These are phyloP conservation scores for Gobius niger DNA, from an alignment of 2,113 vertebrate species.

Conservation along the genomic window DNA sequence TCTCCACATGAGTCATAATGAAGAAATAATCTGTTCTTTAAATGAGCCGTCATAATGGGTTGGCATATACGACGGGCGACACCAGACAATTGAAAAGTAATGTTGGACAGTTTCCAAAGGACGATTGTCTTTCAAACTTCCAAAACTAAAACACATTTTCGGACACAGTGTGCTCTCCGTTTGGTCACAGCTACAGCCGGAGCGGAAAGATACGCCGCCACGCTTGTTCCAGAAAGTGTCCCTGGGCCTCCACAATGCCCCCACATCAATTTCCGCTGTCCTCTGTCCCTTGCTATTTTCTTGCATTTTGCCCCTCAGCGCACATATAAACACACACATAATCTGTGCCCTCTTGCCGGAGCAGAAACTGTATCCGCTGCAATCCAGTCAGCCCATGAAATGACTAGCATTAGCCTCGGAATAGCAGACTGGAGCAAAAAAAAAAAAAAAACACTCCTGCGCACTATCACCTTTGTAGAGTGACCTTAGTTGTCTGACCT, in stretches of 20 bases:
- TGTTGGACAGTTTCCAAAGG: constrained; percentile 20
- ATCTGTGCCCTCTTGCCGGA: constrained; percentile 54
- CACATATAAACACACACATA: constrained; percentile 52
- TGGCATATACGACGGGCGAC: neutral
- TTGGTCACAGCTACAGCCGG: constrained; percentile 45
- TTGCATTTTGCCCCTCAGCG: constrained; percentile 63
- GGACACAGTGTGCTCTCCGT: constrained; percentile 37
- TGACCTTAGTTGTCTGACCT: constrained; percentile 26
- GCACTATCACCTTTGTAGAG: neutral
- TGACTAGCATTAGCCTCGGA: constrained; percentile 66
- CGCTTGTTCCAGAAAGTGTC: constrained; percentile 20
- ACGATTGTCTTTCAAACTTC: constrained; percentile 22
- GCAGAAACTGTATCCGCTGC: constrained; percentile 62
- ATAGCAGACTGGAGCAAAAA: constrained; percentile 41
- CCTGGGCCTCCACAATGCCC: constrained; percentile 45
- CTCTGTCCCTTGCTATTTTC: constrained; percentile 60
- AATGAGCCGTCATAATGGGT: neutral
- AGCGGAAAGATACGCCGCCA: constrained; percentile 27
- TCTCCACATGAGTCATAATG: no score
- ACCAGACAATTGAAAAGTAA: constrained; percentile 20
- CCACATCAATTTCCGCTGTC: constrained; percentile 63
- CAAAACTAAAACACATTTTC: constrained; percentile 26
- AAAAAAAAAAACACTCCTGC: constrained; percentile 34
- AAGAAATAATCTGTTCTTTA: no score
- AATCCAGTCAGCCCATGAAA: constrained; percentile 72